Base-by-base conservation (phyloP, 2,888 invertebrate species). In the Orthosia cruda region DNA sequence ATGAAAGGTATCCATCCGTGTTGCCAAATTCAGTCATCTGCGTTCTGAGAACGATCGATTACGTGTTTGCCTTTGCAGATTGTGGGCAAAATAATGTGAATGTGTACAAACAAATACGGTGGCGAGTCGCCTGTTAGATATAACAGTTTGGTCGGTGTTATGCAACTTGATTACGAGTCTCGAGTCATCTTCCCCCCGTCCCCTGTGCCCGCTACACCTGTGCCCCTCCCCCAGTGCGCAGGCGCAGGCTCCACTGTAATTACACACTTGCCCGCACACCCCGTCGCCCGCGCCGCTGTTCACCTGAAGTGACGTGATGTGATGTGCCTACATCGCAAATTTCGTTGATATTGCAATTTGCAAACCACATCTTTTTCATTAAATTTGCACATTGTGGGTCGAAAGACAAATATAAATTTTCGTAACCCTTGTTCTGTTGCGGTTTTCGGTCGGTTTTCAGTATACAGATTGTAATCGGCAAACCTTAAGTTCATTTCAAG, bases 61-160 rank as follows among this genome's bases (percentile, higher is more conserved):
- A 88, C 89, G 89, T 90, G 88, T 88, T 87, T 77, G 71, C 82
- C 74, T 87, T 86, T 81, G 85, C 87, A 87, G 89, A 88, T 91
- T 92, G 92, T 92, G 92, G 88, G 91, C 91, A 92, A 83, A 92
- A 92, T 93, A 92, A 90, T 91, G 89, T 86, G 89, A 90, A 92
- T 93, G 92, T 94, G 92, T 94, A 93, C 92, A 95, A 94, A 94
- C 91, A 93, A 89, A 91, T 87, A 88, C 89, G 87, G 89, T 88
- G 89, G 87, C 85, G 80, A 75, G 72, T 82, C 67, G 80, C 78
- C 71, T 72, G 76, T 74, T 76, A 76, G 77, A 72, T 77, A 84
- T 89, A 88, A 89, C 91, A 90, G 91, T 89, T 89, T 80, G 91
- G 86, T 79, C 85, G 89, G 85, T 92, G 93, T 95, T 95, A 94